Percentiles rank a stretch among this genome's conserved stretches.
These are phyloP conservation scores for Apamea monoglypha DNA, from an alignment of 2,888 invertebrate genomes.

Conservation along the genomic window DNA sequence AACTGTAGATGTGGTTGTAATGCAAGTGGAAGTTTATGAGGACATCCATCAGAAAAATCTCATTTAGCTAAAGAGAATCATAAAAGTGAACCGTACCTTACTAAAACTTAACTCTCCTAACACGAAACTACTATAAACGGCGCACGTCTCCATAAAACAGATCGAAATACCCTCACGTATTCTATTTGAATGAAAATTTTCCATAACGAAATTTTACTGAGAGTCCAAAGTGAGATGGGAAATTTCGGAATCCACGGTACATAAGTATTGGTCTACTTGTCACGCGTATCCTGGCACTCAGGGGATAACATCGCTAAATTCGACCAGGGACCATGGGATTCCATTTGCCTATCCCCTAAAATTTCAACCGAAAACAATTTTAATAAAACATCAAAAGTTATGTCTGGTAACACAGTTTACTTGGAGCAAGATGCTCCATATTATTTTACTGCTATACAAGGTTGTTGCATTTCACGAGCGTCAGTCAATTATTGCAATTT, in stretches of 20 bases:
- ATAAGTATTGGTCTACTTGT: conserved; percentile 73
- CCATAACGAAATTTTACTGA: conserved; percentile 59
- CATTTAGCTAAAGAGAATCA: conserved; percentile 7
- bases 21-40: conserved; percentile 8
- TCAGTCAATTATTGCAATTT: neutral
- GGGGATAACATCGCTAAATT: conserved; percentile 74
- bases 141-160: conserved; percentile 50
- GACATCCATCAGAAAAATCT: conserved; percentile 33
- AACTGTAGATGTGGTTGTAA: neutral
- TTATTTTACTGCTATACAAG: neutral
- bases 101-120: conserved; percentile 47
- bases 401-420: conserved; percentile 31
- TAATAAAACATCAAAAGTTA: conserved; percentile 50
- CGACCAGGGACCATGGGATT: conserved; percentile 77
- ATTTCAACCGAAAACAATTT: conserved; percentile 57
- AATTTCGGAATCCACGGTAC: conserved; percentile 69
- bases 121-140: conserved; percentile 53
- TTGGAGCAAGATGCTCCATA: conserved; percentile 1
- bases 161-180: conserved; percentile 61
- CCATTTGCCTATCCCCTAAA: conserved; percentile 64
- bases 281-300: conserved; percentile 70
- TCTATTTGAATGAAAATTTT: conserved; percentile 59
- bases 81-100: conserved; percentile 33
- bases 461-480: neutral
- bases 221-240: conserved; percentile 61